Percentiles rank a stretch among this genome's conserved stretches.
phyloP scores from a whole-genome alignment of 2,888 invertebrate genomes.

The Drosophila stalkeri region DNA sequence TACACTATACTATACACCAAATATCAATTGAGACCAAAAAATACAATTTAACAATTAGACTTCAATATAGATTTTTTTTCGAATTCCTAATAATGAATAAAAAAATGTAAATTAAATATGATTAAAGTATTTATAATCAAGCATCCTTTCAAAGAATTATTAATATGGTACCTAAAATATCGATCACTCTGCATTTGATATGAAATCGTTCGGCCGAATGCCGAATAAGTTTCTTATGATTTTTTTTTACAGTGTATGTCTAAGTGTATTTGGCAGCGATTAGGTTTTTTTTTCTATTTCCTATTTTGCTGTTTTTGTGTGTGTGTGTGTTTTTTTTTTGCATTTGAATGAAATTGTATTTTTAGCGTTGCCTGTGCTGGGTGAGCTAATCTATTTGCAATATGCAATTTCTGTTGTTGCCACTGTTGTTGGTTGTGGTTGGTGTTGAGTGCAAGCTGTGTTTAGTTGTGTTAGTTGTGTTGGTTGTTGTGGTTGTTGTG shows the following conservation, averaged over 20 bases:
- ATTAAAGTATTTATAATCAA: not conserved
- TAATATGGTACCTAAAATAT: not conserved
- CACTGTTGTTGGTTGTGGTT: slow-evolving; percentile 24
- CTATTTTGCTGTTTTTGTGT: slow-evolving; percentile 27
- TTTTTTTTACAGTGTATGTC: slow-evolving; percentile 56
- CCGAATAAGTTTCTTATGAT: slow-evolving; percentile 1
- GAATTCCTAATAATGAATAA: no score
- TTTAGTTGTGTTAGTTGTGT: slow-evolving; percentile 12
- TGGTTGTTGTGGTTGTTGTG: not conserved
- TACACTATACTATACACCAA: no score
- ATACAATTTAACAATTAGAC: no score
- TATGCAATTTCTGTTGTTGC: slow-evolving; percentile 43
- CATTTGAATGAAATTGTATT: slow-evolving; percentile 36
- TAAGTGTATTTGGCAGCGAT: slow-evolving; percentile 49
- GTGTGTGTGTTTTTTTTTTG: slow-evolving; percentile 41
- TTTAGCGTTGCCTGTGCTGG: slow-evolving; percentile 31
- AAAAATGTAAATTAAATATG: no score
- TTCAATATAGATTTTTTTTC: no score
- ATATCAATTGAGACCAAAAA: no score
- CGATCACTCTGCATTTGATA: slow-evolving; percentile 3
- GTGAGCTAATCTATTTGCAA: slow-evolving; percentile 73
- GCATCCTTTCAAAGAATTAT: no score
- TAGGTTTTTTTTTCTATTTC: slow-evolving; percentile 30
- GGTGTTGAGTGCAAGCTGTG: slow-evolving; percentile 45
- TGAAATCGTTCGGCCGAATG: not conserved